A percentile compares a stretch with the other conserved stretches of the same genome.
phyloP scores from a whole-genome alignment of 2,113 vertebrate species.

The Talpa occidentalis region DNA sequence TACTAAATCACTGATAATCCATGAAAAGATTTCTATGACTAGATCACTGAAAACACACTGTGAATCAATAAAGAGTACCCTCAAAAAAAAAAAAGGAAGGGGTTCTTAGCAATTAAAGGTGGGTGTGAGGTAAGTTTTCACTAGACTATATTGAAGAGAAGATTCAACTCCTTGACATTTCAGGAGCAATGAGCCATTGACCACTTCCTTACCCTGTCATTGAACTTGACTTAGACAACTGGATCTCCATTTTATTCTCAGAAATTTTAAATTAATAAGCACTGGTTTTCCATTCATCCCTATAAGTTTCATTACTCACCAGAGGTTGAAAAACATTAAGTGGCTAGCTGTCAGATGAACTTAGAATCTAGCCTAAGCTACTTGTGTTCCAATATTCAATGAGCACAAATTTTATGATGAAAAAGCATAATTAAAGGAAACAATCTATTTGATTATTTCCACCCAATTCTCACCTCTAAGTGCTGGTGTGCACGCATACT shows the following conservation, averaged over 20 bases:
- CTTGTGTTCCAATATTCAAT: not conserved
- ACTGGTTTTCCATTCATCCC: not conserved
- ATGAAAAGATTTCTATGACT: not conserved
- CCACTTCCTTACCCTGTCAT: not conserved
- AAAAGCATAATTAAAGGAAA: not conserved
- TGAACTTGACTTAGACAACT: not conserved
- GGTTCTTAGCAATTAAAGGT: not conserved
- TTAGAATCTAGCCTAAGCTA: not conserved
- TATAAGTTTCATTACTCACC: not conserved
- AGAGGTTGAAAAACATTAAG: not conserved
- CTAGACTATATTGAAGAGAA: not conserved
- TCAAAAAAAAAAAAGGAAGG: not conserved
- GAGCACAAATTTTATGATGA: not conserved
- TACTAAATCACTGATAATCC: not conserved
- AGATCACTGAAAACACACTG: not conserved
- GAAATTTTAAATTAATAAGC: not conserved
- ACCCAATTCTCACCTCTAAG: not conserved
- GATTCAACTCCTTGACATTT: not conserved
- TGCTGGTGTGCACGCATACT: not conserved
- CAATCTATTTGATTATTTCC: not conserved
- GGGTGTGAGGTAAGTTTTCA: rapidly evolving
- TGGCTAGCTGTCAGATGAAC: not conserved
- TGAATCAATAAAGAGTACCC: not conserved
- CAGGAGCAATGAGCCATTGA: not conserved
- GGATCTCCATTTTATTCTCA: not conserved